Evolutionary conservation across 2,888 invertebrate genomes (phyloP), one percentile per base, ranked within the genome.

Genomic region (Synergus umbraculus): DNA sequence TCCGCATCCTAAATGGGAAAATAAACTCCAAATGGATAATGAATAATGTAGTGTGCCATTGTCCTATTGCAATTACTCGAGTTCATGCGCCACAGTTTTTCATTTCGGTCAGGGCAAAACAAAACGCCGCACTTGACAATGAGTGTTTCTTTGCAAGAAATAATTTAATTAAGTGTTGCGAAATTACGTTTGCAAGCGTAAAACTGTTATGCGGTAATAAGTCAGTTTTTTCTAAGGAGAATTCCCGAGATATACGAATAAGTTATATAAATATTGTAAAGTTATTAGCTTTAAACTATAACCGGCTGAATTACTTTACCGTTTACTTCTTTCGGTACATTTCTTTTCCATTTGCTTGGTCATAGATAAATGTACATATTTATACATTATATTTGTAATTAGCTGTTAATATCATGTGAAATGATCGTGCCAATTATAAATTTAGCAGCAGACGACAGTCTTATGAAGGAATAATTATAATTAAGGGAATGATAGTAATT

Each of bases 1-100:
- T 78, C 67, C 78, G 66, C 78, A 46, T 77, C 46, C 46, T 29
- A 77, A 58, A 81, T 79, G 15, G 64, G 77, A 63, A 78, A 78
- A 63, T 44, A 12, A 54, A 73, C 37, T 54, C 46, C 46, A 29
- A 73, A 54, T 73, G 37, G n/a, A 46, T 73, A 73, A 73, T 73
- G 29, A n/a, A 54, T 54, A 73, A 54, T 69, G 22, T 46, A 69
- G 46, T 49, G 29, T 69, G 69, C 69, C 69, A 69, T 69, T 69
- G 69, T 69, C 49, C 69, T 29, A 69, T 29, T 49, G 49, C n/a
- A 73, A 54, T 73, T 73, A 29, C 37, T 69, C 49, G 22, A 15
- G 49, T 49, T 69, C 29, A 1, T 67, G 67, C 67, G 67, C 44
- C 44, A 67, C 44, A 22, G 44, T 43, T 66, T 67, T 44, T 67